These are phyloP conservation scores for Typhlichthys eigenmanni DNA, from an alignment of 2,797 vertebrate genomes.

Conservation along the genomic window DNA sequence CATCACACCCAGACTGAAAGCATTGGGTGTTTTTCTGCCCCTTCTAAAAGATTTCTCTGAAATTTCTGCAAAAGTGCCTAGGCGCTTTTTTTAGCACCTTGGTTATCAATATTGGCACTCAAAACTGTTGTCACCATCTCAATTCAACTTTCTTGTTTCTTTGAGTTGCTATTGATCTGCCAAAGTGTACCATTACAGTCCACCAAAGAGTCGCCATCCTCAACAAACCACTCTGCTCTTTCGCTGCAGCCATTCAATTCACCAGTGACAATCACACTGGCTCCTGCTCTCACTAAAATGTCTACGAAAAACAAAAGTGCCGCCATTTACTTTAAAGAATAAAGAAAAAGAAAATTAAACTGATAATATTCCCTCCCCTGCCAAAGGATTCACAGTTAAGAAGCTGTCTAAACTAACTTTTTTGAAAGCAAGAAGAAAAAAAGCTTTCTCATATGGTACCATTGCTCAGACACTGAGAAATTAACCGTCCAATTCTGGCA, in stretches of 20 bases:
- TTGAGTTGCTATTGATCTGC: constrained; percentile 60
- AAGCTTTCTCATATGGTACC: too few species aligned
- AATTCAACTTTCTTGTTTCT: constrained; percentile 62
- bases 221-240: constrained; percentile 41
- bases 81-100: constrained; percentile 41
- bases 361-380: too few species aligned
- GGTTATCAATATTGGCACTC: constrained; percentile 30
- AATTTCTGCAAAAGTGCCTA: constrained; percentile 12
- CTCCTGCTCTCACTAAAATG: constrained; percentile 9
- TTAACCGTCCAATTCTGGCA: constrained; percentile 8
- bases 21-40: constrained; percentile 47
- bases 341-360: too few species aligned
- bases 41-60: constrained; percentile 41
- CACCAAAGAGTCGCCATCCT: constrained; percentile 41
- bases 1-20: constrained; percentile 1
- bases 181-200: constrained; percentile 41
- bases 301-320: too few species aligned
- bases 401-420: too few species aligned
- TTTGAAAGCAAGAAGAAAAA: too few species aligned
- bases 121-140: constrained; percentile 48
- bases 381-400: too few species aligned
- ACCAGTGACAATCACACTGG: constrained; percentile 41
- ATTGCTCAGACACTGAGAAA: too few species aligned
- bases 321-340: too few species aligned
- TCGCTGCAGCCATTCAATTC: constrained; percentile 58